These are phyloP conservation scores for Pogonomyrmex barbatus DNA, from an alignment of 1,140 invertebrate species.

Conservation along the genomic window DNA sequence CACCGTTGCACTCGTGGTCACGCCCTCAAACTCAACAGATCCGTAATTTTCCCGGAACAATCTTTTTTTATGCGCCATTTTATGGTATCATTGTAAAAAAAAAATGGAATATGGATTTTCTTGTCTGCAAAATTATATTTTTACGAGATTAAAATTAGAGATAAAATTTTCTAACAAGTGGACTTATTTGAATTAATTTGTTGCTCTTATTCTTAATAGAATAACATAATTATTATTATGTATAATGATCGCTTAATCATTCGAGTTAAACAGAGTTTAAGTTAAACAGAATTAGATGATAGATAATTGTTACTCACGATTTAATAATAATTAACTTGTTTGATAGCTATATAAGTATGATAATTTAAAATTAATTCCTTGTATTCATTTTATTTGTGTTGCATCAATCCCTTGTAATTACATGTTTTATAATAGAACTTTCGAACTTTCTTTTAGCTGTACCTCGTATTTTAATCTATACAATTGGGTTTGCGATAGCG, in stretches of 20 bases:
- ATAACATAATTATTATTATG: neutral
- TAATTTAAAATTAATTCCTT: slow-evolving; percentile 28
- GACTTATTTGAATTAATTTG: neutral
- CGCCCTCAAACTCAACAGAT: slow-evolving; percentile 77
- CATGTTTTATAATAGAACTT: slow-evolving; percentile 10
- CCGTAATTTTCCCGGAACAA: neutral
- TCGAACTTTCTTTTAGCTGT: neutral
- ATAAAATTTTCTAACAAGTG: neutral
- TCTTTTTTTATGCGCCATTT: neutral
- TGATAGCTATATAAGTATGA: neutral
- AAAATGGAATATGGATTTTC: neutral
- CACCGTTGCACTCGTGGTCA: slow-evolving; percentile 75
- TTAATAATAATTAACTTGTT: neutral
- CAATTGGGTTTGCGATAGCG: slow-evolving; percentile 32
- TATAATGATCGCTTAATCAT: neutral
- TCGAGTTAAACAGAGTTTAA: neutral
- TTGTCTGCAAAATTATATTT: neutral
- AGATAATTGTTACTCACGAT: neutral
- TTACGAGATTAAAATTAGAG: neutral
- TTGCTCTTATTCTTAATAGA: neutral
- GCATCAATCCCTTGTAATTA: slow-evolving; percentile 29
- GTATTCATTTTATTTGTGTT: neutral
- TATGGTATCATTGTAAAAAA: neutral
- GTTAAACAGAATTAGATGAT: neutral
- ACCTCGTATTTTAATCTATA: slow-evolving; percentile 37